Evolutionary conservation across 2,888 invertebrate genomes (phyloP), one percentile per base, ranked within the genome.

Genomic region (Lymantria monacha): DNA sequence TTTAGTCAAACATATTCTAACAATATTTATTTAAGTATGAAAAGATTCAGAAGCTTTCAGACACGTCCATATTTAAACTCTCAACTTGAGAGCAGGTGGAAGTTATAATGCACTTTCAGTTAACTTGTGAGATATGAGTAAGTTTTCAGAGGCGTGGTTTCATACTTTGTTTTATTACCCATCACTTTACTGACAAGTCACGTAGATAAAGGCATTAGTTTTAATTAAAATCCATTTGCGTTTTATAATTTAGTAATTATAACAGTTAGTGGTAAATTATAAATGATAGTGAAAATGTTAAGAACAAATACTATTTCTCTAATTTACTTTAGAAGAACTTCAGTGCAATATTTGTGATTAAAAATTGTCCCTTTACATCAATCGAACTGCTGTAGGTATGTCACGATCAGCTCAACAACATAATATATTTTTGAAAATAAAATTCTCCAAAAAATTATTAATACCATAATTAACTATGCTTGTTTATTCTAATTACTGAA

Each of bases 91-190:
- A 61, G 65, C 73, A 79, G 79, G 76, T 79, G 66, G 70, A 79
- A 81, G 74, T 83, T 83, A 79, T 81, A 83, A 83, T 83, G 83
- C 83, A 81, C 75, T 80, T 78, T 74, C 61, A 66, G 74, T 73
- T 74, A 76, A 72, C 79, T 79, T 70, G 65, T 54, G 66, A 75
- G 76, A 71, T 76, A 76, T 77, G 75, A 72, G 70, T 62, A 76
- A 79, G 76, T 79, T 79, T 70, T 63, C 59, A 66, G 62, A 56
- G 60, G 60, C 60, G 61, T 50, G 61, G 52, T 55, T 64, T 58
- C 54, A 42, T 65, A 68, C 49, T 70, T 74, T 73, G 66, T 70
- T 75, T 73, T 73, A 75, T 66, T 62, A 66, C 58, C 64, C 59
- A 61, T 66, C 59, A 63, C 57, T 50, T 59, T 63, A 56, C 53